These are phyloP conservation scores for Vesta saturnalis DNA, from an alignment of 2,888 invertebrate genomes.

Conservation along the genomic window DNA sequence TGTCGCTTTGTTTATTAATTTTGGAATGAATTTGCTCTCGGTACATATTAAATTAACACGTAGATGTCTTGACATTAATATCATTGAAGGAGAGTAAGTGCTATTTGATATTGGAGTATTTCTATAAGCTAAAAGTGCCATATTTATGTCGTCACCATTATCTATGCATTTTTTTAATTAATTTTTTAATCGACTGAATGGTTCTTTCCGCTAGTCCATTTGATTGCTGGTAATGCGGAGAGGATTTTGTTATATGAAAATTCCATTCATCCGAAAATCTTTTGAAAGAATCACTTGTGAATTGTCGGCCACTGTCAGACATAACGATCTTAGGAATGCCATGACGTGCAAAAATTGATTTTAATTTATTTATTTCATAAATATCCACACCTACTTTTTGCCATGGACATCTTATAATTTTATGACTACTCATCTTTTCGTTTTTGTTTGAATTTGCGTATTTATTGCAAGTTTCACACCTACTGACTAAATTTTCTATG, in stretches of 20 bases:
- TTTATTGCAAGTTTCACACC: slow-evolving; percentile 14
- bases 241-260: slow-evolving; percentile 20
- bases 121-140: slow-evolving; percentile 34
- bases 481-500: slow-evolving; percentile 14
- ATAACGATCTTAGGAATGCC: slow-evolving; percentile 28
- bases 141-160: slow-evolving; percentile 11
- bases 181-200: slow-evolving; percentile 23
- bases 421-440: slow-evolving; percentile 18
- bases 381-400: slow-evolving; percentile 27
- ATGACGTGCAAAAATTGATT: slow-evolving; percentile 23
- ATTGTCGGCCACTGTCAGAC: slow-evolving; percentile 31
- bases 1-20: slow-evolving; percentile 12
- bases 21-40: slow-evolving; percentile 7
- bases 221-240: slow-evolving; percentile 18
- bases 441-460: slow-evolving; percentile 20
- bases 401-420: slow-evolving; percentile 25
- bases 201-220: slow-evolving; percentile 21
- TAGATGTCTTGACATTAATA: slow-evolving; percentile 20
- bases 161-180: slow-evolving; percentile 29
- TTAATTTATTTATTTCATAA: slow-evolving; percentile 23
- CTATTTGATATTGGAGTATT: slow-evolving; percentile 30
- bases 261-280: slow-evolving; percentile 21
- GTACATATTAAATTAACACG: slow-evolving; percentile 5
- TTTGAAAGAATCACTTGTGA: slow-evolving; percentile 11
- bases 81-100: slow-evolving; percentile 5